A percentile compares a stretch with the other conserved stretches of the same genome.
Evolutionary conservation across 2,113 vertebrate genomes (phyloP).

Genomic region (Lipotes vexillifer): DNA sequence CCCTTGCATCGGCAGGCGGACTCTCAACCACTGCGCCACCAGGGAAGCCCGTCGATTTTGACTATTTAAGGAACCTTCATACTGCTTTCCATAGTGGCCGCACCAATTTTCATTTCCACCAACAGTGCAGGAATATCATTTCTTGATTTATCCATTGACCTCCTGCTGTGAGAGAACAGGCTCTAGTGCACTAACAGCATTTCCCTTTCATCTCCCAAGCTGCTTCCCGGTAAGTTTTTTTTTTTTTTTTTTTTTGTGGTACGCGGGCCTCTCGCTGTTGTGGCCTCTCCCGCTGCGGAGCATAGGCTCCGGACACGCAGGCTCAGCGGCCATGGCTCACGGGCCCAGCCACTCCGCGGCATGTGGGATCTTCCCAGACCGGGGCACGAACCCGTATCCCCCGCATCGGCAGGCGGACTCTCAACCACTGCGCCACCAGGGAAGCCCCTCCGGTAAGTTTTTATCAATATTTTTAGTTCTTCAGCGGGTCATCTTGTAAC

Average conservation of each 20-base stretch:
- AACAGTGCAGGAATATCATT: neutral
- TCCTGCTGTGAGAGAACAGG: neutral
- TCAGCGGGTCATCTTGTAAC: neutral
- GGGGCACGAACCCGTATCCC: too few species aligned
- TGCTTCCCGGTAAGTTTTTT: neutral
- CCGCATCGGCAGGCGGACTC: too few species aligned
- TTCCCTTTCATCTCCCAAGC: neutral
- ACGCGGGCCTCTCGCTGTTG: too few species aligned
- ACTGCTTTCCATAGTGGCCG: neutral
- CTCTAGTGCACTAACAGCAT: neutral
- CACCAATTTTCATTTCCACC: neutral
- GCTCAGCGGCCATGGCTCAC: too few species aligned
- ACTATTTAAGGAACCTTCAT: neutral
- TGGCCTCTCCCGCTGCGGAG: too few species aligned
- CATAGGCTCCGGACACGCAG: too few species aligned
- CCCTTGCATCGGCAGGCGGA: too few species aligned
- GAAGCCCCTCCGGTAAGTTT: neutral
- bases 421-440: too few species aligned
- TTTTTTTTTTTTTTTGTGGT: too few species aligned
- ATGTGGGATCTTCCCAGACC: too few species aligned
- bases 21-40: too few species aligned
- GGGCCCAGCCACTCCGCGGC: too few species aligned
- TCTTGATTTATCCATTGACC: neutral
- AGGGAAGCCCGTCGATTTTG: neutral
- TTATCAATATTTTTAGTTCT: conserved; percentile 1